Evolutionary conservation across 2,888 invertebrate genomes (phyloP).

Genomic region (Thecocarcelia acutangulata): DNA sequence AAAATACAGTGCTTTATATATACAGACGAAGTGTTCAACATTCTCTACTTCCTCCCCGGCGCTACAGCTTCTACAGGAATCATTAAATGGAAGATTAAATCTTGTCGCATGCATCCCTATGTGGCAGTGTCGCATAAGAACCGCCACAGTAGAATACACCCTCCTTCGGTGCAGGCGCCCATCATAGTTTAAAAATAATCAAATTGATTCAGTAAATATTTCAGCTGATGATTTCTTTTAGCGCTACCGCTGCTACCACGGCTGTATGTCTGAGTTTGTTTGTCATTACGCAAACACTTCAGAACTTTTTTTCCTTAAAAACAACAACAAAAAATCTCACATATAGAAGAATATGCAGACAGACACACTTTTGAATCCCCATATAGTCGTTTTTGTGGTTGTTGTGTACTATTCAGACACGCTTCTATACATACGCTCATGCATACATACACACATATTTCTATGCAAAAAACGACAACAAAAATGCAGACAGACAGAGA

Average conservation of each 20-base stretch:
- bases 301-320: constrained; percentile 62
- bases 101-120: too few species aligned
- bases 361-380: constrained; percentile 56
- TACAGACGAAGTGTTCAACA: too few species aligned
- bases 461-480: constrained; percentile 26
- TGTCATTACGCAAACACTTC: constrained; percentile 55
- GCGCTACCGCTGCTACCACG: neutral
- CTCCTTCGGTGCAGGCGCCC: too few species aligned
- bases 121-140: too few species aligned
- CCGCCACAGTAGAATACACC: too few species aligned
- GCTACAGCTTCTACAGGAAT: too few species aligned
- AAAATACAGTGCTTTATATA: too few species aligned
- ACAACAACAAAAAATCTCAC: constrained; percentile 67
- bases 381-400: constrained; percentile 26
- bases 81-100: too few species aligned
- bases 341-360: constrained; percentile 35
- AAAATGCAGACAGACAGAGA: constrained; percentile 9
- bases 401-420: constrained; percentile 17
- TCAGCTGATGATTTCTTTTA: neutral
- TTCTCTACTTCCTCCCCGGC: too few species aligned
- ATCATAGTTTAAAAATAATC: too few species aligned
- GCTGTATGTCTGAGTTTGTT: constrained; percentile 51
- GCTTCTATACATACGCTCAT: neutral
- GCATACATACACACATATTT: neutral
- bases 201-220: too few species aligned